phyloP scores from a whole-genome alignment of 2,888 invertebrate genomes.

The Drosophila subsilvestris region DNA sequence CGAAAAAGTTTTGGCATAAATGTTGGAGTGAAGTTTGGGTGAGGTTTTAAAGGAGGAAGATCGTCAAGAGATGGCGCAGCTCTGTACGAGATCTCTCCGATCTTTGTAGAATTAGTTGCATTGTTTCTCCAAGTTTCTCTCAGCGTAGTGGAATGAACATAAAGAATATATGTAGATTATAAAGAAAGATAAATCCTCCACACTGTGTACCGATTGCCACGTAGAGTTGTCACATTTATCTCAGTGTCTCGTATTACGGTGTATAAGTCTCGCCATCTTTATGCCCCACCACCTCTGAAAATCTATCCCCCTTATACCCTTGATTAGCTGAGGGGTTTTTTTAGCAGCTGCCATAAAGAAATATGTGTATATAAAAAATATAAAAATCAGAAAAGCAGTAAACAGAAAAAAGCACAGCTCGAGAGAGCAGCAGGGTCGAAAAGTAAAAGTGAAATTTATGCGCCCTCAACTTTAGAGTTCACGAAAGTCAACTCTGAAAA shows the following conservation, averaged over 20 bases:
- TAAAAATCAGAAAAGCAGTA: conserved; percentile 48
- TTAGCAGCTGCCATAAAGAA: conserved; percentile 58
- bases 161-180: no score
- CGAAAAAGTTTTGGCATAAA: not conserved
- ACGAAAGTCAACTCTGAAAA: conserved; percentile 19
- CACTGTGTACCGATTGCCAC: not conserved
- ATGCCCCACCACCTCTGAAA: not conserved
- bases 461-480: conserved; percentile 63
- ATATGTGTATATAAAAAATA: conserved; percentile 42
- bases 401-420: not conserved
- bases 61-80: no score
- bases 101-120: not conserved
- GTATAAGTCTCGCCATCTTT: not conserved
- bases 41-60: not conserved
- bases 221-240: not conserved
- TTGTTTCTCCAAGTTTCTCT: not conserved
- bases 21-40: not conserved
- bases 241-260: not conserved
- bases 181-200: not conserved
- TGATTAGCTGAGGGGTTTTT: conserved; percentile 24
- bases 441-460: conserved; percentile 78
- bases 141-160: not conserved
- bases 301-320: not conserved
- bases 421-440: conserved; percentile 12
- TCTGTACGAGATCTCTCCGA: not conserved